Evolutionary conservation across 2,113 vertebrate genomes (phyloP).

Genomic region (Paedocypris sp.): DNA sequence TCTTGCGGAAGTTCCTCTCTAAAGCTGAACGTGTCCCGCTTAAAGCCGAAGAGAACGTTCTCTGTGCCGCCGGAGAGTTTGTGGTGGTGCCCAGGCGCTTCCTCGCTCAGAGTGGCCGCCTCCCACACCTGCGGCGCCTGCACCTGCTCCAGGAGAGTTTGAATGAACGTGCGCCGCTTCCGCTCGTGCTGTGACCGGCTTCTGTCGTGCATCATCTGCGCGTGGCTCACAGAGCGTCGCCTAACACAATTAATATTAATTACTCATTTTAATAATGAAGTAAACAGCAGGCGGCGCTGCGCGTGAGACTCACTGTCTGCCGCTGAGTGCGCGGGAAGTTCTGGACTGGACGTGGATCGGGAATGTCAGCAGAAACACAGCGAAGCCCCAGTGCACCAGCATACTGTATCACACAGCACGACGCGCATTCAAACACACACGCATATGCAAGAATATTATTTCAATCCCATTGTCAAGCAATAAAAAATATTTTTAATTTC

Average conservation of each 20-base stretch:
- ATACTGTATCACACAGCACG: too few species aligned
- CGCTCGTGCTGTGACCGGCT: constrained; percentile 81
- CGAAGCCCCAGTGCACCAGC: constrained; percentile 76
- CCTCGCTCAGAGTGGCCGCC: constrained; percentile 41
- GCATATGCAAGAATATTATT: too few species aligned
- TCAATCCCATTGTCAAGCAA: too few species aligned
- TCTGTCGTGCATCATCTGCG: constrained; percentile 93
- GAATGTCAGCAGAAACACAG: constrained; percentile 77
- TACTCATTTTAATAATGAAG: too few species aligned
- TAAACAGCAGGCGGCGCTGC: too few species aligned
- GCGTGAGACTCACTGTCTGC: constrained; percentile 79
- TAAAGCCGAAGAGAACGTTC: constrained; percentile 69
- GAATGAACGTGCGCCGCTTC: constrained; percentile 77
- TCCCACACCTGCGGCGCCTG: constrained; percentile 78
- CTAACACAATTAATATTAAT: too few species aligned
- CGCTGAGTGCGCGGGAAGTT: constrained; percentile 69
- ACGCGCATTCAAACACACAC: too few species aligned
- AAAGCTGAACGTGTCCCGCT: constrained; percentile 57
- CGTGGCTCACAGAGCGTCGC: constrained; percentile 87
- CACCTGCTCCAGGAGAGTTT: constrained; percentile 80
- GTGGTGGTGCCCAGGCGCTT: constrained; percentile 58
- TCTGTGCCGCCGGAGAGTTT: constrained; percentile 77
- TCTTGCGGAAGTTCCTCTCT: constrained; percentile 73
- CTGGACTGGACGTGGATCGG: constrained; percentile 70
- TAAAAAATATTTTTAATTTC: too few species aligned